These are phyloP conservation scores for Colaptes auratus DNA, from an alignment of 2,113 vertebrate genomes.

Conservation along the genomic window DNA sequence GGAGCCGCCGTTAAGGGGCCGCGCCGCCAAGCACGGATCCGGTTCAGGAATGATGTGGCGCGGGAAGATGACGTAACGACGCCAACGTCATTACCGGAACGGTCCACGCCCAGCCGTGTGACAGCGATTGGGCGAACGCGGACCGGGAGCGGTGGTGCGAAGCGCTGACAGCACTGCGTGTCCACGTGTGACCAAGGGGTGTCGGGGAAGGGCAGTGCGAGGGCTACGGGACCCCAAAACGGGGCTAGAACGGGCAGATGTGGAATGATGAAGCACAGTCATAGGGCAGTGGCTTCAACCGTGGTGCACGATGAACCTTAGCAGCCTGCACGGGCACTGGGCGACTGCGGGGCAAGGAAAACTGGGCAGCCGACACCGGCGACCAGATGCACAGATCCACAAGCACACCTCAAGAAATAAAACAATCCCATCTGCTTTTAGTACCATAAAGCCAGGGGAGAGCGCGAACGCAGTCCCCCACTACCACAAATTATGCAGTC, in stretches of 20 bases:
- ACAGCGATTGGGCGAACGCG: no score
- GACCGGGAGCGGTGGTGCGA: background rate
- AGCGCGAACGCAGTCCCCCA: conserved; percentile 13
- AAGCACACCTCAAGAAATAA: no score
- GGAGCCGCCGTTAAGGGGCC: background rate
- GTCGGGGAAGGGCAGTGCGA: background rate
- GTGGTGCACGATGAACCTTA: no score
- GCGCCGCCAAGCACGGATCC: background rate
- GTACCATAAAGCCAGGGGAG: background rate
- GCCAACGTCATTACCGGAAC: background rate
- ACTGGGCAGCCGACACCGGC: no score
- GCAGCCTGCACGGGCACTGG: background rate
- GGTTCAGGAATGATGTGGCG: background rate
- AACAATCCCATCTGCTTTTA: no score
- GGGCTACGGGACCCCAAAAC: background rate
- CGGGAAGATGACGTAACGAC: background rate
- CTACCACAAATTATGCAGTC: background rate
- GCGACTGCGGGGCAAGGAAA: no score
- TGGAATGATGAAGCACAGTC: background rate
- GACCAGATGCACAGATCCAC: no score
- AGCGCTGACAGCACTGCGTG: no score
- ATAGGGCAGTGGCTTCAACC: no score
- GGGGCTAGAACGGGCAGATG: background rate
- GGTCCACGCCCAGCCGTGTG: background rate
- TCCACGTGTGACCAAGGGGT: background rate